These are phyloP conservation scores for Procambarus clarkii DNA, from an alignment of 1,140 invertebrate genomes.

Conservation along the genomic window DNA sequence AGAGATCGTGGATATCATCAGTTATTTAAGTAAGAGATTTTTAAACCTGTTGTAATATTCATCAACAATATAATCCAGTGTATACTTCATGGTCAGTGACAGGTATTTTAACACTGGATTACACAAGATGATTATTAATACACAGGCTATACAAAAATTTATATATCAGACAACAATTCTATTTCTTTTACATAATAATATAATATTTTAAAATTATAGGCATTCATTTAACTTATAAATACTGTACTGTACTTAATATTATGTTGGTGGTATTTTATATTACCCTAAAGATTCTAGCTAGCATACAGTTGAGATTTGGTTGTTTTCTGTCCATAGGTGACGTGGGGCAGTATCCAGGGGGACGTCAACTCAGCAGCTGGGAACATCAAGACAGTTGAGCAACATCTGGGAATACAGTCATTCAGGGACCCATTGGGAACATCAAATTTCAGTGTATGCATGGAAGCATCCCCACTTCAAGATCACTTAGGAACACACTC, in stretches of 20 bases:
- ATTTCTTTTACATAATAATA: too few species aligned
- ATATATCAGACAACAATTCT: too few species aligned
- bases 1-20: too few species aligned
- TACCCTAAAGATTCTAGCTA: background rate
- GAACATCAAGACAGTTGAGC: slow-evolving; percentile 32
- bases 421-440: slow-evolving; percentile 15
- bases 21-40: too few species aligned
- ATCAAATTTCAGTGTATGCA: background rate
- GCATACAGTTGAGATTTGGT: slow-evolving; percentile 35
- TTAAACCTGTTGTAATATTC: too few species aligned
- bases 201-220: too few species aligned
- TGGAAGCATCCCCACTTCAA: slow-evolving; percentile 11
- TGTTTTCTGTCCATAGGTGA: slow-evolving; percentile 62
- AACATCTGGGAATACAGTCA: slow-evolving; percentile 33
- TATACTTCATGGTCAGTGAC: too few species aligned
- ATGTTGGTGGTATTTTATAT: background rate
- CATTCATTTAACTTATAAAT: background rate
- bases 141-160: too few species aligned
- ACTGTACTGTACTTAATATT: background rate
- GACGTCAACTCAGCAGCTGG: slow-evolving; percentile 17
- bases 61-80: too few species aligned
- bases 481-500: slow-evolving; percentile 14
- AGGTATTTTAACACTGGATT: too few species aligned
- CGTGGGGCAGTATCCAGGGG: slow-evolving; percentile 53
- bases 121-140: too few species aligned